These are phyloP conservation scores for Muscicapa striata DNA, from an alignment of 2,797 vertebrate genomes.

Conservation along the genomic window DNA sequence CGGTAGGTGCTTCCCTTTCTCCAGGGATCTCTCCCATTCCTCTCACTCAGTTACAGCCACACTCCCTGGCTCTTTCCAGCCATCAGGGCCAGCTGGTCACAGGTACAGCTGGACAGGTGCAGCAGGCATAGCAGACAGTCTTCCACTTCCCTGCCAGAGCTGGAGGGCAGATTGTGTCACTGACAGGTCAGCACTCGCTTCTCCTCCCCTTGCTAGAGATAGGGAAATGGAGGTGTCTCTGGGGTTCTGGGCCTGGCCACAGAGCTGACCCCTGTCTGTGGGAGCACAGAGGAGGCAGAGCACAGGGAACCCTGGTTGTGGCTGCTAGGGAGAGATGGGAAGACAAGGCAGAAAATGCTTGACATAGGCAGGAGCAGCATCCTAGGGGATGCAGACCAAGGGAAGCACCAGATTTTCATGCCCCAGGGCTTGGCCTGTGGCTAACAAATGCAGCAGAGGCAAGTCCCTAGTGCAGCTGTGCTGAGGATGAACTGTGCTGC, in stretches of 20 bases:
- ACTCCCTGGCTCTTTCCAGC: conserved; percentile 81
- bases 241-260: background rate
- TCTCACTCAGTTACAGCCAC: conserved; percentile 84
- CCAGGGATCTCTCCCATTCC: conserved; percentile 83
- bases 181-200: conserved; percentile 78
- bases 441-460: background rate
- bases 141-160: conserved; percentile 82
- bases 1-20: conserved; percentile 82
- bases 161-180: conserved; percentile 74
- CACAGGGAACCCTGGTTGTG: background rate
- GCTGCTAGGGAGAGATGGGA: background rate
- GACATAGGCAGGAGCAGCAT: background rate
- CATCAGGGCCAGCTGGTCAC: conserved; percentile 77
- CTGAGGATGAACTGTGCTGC: background rate
- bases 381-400: background rate
- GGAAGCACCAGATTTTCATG: background rate
- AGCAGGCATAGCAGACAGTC: conserved; percentile 83
- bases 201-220: conserved; percentile 27
- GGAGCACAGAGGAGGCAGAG: background rate
- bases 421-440: background rate
- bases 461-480: background rate
- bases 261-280: background rate
- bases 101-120: conserved; percentile 65
- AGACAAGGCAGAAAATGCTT: background rate
- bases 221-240: background rate